Conservation (phyloP, 2,888 invertebrate species). For the Hemaris fuciformis region DNA sequence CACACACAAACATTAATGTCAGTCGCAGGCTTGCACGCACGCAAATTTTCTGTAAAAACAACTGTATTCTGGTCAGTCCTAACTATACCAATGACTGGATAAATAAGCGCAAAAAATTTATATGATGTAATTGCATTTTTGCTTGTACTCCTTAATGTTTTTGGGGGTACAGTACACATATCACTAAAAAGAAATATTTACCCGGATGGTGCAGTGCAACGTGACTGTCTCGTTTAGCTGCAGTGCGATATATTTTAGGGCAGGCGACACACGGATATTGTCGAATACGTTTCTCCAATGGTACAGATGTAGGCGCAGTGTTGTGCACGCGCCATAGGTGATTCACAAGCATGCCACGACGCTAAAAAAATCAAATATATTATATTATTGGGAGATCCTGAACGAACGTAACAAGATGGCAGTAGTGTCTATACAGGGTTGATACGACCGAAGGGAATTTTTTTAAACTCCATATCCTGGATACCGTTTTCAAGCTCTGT, state of each 20-base stretch:
- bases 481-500: no score
- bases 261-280: slow-evolving; percentile 93
- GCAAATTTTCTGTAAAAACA: neutral
- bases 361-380: slow-evolving; percentile 65
- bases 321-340: slow-evolving; percentile 91
- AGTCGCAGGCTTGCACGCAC: neutral
- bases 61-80: no score
- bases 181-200: no score
- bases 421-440: slow-evolving; percentile 91
- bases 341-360: slow-evolving; percentile 92
- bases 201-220: slow-evolving; percentile 93
- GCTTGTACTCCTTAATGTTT: no score
- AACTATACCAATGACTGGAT: no score
- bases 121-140: no score
- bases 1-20: slow-evolving; percentile 11
- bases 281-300: slow-evolving; percentile 88
- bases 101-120: no score
- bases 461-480: no score
- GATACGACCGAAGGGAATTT: slow-evolving; percentile 93
- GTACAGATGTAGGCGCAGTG: slow-evolving; percentile 85
- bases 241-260: slow-evolving; percentile 91
- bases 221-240: slow-evolving; percentile 91
- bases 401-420: slow-evolving; percentile 92
- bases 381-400: no score
- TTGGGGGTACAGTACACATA: no score